A percentile compares a stretch with the other conserved stretches of the same genome.
phyloP scores from a whole-genome alignment of 2,888 invertebrate genomes.

The Sycophila texana region DNA sequence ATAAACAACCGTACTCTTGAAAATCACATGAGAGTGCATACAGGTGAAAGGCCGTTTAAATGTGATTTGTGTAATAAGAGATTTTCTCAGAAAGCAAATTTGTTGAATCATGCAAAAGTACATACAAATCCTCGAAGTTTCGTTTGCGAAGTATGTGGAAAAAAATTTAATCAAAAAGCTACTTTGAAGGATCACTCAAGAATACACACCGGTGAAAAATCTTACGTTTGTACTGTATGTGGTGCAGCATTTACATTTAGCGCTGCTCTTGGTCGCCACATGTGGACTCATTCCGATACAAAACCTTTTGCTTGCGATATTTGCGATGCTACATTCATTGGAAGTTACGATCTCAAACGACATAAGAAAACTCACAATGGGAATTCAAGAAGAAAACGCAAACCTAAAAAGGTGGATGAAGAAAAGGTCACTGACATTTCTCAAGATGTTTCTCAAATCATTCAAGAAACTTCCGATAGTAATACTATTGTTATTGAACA shows the following conservation, averaged over 20 bases:
- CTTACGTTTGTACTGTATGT: constrained; percentile 71
- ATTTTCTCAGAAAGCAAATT: constrained; percentile 75
- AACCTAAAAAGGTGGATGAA: constrained; percentile 55
- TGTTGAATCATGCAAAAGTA: constrained; percentile 70
- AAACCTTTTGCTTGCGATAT: constrained; percentile 71
- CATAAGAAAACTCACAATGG: constrained; percentile 71
- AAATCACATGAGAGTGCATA: constrained; percentile 80
- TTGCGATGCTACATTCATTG: constrained; percentile 70
- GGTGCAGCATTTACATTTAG: constrained; percentile 72
- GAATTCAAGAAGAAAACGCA: constrained; percentile 64
- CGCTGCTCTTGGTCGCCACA: constrained; percentile 70
- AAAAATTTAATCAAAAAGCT: constrained; percentile 72
- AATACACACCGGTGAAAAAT: constrained; percentile 73
- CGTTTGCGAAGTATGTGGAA: constrained; percentile 72
- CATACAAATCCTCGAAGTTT: constrained; percentile 72
- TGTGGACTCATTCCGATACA: constrained; percentile 69
- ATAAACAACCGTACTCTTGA: constrained; percentile 79
- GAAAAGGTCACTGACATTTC: constrained; percentile 39
- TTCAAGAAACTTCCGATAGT: constrained; percentile 56
- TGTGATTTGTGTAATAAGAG: constrained; percentile 78
- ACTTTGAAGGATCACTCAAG: constrained; percentile 71
- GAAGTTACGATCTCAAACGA: constrained; percentile 70
- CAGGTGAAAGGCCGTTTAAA: constrained; percentile 79
- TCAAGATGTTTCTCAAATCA: constrained; percentile 51
- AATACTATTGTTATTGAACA: constrained; percentile 68